Evolutionary conservation across 2,797 vertebrate genomes (phyloP), one percentile per base, ranked within the genome.

Genomic region (Mus spretus): DNA sequence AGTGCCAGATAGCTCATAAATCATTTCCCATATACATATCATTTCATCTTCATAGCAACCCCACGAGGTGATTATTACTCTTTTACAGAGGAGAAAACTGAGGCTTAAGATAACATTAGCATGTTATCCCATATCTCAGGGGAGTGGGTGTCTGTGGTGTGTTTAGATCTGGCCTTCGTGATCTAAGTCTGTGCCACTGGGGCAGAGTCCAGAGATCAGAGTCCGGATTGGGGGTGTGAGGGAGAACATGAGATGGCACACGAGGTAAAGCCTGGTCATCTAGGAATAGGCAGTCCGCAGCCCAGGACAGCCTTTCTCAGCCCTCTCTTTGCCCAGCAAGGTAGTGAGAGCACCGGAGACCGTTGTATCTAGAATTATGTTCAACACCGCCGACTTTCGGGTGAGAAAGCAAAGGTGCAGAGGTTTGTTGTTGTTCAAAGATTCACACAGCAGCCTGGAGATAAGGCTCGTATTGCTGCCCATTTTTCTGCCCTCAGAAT

Each of bases 21-120:
- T 87, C 28, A 77, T 89, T 93, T n/a, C 93, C 82, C 37, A 17
- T 47, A 19, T 47, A 15, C 0, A 40, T 83, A 26, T 94, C 57
- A 77, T 87, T 44, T 93, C 77, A 88, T 96, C 65, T 61, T 94
- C 37, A 72, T 89, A 34, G 50, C 95, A 96, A 53, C 37, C 59
- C 75, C n/a, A 3, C 15, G 37, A 92, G 55, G 84, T 88, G 57
- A 93, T 22, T 40, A 80, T 90, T 44, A 84, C 34, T 67, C 12
- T 78, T 57, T 77, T 89, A 87, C 37, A 37, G 87, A 91, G 44
- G 83, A 95, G 83, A 78, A 96, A 91, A 50, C 82, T 13, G 28
- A 65, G 61, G 40, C 61, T 65, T 84, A 44, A 37, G 65, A 72
- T 47, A 74, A 81, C 11, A 17, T 63, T 80, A 89, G 83, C 14